Base-by-base conservation (phyloP, 2,797 vertebrate genomes). In the Heteromormyrus szaboi region DNA sequence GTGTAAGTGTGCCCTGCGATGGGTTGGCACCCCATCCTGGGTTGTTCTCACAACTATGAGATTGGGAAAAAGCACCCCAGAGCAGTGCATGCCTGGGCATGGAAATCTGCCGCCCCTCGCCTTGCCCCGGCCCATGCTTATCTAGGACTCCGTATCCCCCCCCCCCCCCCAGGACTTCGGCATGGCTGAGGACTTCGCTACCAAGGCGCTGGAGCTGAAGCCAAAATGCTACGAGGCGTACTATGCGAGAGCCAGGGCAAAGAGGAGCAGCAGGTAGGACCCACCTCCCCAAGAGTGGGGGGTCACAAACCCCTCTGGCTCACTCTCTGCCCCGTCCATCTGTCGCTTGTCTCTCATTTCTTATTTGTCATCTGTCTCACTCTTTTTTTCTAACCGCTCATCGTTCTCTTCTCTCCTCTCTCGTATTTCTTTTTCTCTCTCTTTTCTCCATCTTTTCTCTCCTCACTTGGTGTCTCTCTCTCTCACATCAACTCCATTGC, bases 131-230 rank as follows among this genome's bases (percentile, higher is more conserved):
- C 29, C 65, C 65, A 12, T 29, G 48, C 4, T 50, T n/a, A 84
- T 29, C 46, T 84, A 14, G n/a, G 81, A 72, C 65, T 72, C 19
- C 2, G 11, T 37, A 33, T 37, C 37, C 2, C 33, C 33, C 33
- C 33, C 33, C 33, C 22, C 88, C 86, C 89, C 59, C 48, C 92
- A 99, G 99, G 99, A 99, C 92, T 99, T 99, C 88, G 98, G 99
- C 89, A 96, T 99, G 93, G 99, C 99, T 9, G 99, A 99, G 91
- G 99, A 99, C 87, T 99, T 99, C 94, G 99, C 99, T 90, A 98
- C 97, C 86, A 99, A 99, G 95, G 99, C 98, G 4, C 90, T 99
- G 89, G 99, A 99, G 88, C 94, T 99, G 91, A 99, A 99, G 92
- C 98, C 99, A 37, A 97, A 96, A 92, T 99, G 97, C 88, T 99